These are phyloP conservation scores for Rugalucina vietnamica DNA, from an alignment of 2,888 invertebrate genomes.

Conservation along the genomic window DNA sequence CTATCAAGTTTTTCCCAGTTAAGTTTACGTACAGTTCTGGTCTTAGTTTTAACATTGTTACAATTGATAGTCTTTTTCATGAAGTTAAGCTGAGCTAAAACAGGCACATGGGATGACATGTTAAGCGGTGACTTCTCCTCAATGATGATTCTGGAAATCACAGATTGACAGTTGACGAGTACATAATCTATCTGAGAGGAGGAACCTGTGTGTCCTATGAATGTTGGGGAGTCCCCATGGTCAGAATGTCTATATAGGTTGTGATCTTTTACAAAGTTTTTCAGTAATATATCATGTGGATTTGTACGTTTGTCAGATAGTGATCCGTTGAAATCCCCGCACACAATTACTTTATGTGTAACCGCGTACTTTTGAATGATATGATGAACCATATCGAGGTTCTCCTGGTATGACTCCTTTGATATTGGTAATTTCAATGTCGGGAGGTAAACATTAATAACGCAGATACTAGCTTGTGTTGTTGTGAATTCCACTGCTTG, in stretches of 20 bases:
- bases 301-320: not conserved
- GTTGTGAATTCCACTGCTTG: not conserved
- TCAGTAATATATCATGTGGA: conserved; percentile 4
- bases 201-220: not conserved
- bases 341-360: conserved; percentile 1
- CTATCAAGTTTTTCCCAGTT: conserved; percentile 8
- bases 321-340: conserved; percentile 2
- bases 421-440: not conserved
- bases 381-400: not conserved
- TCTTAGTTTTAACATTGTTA: not conserved
- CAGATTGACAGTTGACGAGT: not conserved
- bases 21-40: not conserved
- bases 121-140: not conserved
- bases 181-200: conserved; percentile 12
- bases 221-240: not conserved
- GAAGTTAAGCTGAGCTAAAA: not conserved
- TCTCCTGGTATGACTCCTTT: not conserved
- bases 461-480: not conserved
- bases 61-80: not conserved
- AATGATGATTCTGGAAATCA: not conserved
- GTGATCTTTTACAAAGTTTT: not conserved
- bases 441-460: conserved; percentile 9
- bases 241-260: not conserved
- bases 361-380: not conserved
- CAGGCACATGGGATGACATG: conserved; percentile 10